Conservation (phyloP, 2,113 vertebrate species). For the Zapornia atra region DNA sequence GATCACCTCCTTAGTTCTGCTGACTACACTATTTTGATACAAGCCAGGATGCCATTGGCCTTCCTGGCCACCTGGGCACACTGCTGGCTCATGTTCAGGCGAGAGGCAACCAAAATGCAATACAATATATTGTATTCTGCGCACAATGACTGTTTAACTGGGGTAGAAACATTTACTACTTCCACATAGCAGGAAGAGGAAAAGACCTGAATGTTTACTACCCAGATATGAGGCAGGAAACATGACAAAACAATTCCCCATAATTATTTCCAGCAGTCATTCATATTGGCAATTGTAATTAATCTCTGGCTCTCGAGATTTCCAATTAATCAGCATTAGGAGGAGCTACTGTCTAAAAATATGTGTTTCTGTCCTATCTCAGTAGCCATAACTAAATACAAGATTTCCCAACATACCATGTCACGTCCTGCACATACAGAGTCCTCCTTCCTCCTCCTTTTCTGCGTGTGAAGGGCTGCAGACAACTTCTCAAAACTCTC, state of each 20-base stretch:
- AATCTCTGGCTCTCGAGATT: background rate
- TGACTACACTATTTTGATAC: too few relatives aligned
- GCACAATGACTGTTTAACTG: background rate
- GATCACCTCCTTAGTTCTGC: too few relatives aligned
- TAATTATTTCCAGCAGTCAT: constrained; percentile 33
- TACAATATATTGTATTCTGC: background rate
- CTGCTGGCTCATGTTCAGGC: too few relatives aligned
- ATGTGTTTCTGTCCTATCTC: background rate
- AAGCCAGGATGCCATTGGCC: too few relatives aligned
- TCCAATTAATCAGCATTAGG: background rate
- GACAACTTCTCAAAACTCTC: background rate
- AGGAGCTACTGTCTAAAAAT: constrained; percentile 24
- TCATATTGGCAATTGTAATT: constrained; percentile 28
- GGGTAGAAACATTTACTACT: background rate
- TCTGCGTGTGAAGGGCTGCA: background rate
- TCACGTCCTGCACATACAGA: background rate
- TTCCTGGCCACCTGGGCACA: too few relatives aligned
- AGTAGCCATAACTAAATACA: background rate
- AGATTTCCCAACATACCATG: background rate
- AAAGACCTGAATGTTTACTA: background rate
- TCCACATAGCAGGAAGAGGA: background rate
- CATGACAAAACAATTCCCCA: constrained; percentile 1
- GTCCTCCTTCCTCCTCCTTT: background rate
- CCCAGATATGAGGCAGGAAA: background rate
- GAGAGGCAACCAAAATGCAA: too few relatives aligned